Percentiles rank a stretch among this genome's conserved stretches.
phyloP scores from a whole-genome alignment of 1,140 invertebrate genomes.

The Hyles vespertilio region DNA sequence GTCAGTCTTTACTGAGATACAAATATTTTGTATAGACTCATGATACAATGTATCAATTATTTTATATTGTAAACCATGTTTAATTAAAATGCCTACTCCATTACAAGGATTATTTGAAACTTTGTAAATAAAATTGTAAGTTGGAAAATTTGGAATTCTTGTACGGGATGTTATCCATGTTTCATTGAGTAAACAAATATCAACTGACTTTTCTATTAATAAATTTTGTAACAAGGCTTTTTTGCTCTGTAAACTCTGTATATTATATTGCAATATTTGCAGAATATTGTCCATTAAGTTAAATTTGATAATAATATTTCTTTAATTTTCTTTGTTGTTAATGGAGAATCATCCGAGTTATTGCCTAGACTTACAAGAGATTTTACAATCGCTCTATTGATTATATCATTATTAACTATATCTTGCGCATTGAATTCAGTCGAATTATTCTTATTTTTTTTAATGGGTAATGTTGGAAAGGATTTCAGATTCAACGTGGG shows the following conservation, averaged over 20 bases:
- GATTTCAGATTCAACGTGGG: not conserved
- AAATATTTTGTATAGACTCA: constrained; percentile 17
- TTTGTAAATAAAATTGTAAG: constrained; percentile 14
- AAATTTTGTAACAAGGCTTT: constrained; percentile 2
- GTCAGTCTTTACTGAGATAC: constrained; percentile 10
- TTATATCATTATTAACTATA: not conserved
- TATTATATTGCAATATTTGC: not conserved
- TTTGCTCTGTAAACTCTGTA: constrained; percentile 1
- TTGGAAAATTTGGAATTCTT: constrained; percentile 9
- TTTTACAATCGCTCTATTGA: not conserved
- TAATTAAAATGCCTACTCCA: constrained; percentile 11
- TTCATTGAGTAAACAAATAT: constrained; percentile 11
- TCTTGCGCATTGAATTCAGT: not conserved
- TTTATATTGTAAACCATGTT: constrained; percentile 14
- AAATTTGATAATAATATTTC: not conserved
- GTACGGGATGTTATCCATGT: not conserved
- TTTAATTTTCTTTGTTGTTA: not conserved
- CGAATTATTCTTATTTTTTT: not conserved
- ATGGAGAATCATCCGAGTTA: not conserved
- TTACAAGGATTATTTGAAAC: constrained; percentile 8
- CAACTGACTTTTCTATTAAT: constrained; percentile 8
- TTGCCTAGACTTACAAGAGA: not conserved
- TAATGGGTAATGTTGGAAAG: not conserved
- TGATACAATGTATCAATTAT: constrained; percentile 10
- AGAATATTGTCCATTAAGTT: not conserved